Base-by-base conservation (phyloP, 2,888 invertebrate species). In the Macrophya alboannulata region DNA sequence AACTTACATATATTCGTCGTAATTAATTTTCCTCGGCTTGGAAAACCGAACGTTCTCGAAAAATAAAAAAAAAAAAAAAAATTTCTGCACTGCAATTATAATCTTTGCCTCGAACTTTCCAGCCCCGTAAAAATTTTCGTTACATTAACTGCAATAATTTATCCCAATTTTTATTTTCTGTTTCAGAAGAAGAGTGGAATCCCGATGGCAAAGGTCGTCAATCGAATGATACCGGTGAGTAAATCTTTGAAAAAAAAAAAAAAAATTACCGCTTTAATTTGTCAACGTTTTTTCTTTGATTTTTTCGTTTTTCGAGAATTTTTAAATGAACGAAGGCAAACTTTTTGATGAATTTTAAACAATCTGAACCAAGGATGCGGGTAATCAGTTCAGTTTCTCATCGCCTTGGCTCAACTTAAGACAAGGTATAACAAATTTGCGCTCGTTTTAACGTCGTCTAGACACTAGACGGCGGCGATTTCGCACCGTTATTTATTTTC, bases 171-270 rank as follows among this genome's bases (percentile, higher is more conserved):
- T 17, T 15, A 59, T 62, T 90, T 90, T 91, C 90, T 91, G 89
- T 95, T 95, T 86, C 94, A 95, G 95, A 95, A 90, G 95, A 95
- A 93, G 95, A 95, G 94, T 95, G 95, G 95, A 95, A 95, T 92
- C 94, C 95, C 85, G 95, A 95, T 93, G 95, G 95, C 90, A 95
- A 95, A 89, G 93, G 93, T 87, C 93, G 94, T 45, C 92, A 92
- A 87, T 91, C 92, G 86, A 92, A 92, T 89, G 93, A 93, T 88
- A 91, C 89, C 84, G 93, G 93, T 93, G 88, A 92, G 92, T 15
- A 79, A 21, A 40, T 21, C 21, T 10, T 17, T 1, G 3, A 10
- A 71, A 68, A 71, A 72, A 81, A 48, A 10, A 71, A 68, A 71
- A 72, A 81, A 48, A 48, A 68, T 17, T 40, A 48, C 48, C 3